A percentile compares a stretch with the other conserved stretches of the same genome.
Conservation (phyloP, 2,797 vertebrate genomes). For the Acestrorhynchus altus region DNA sequence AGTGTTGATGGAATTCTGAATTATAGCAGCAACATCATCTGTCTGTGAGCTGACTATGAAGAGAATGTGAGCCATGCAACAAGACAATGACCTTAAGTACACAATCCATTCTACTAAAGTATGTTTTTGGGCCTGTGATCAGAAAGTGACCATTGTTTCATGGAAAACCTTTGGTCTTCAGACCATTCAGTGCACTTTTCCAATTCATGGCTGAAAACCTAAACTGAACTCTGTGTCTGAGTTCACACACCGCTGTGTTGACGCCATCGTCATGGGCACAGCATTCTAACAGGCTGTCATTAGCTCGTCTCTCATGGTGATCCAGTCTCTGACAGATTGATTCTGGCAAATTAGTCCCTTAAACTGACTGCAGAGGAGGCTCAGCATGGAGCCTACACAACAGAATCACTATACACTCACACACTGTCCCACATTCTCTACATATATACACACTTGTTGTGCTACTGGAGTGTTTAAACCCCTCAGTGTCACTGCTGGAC, state of each 20-base stretch:
- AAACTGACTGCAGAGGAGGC: not conserved
- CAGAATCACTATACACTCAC: not conserved
- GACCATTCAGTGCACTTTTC: not conserved
- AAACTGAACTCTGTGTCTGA: not conserved
- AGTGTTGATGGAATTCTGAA: too few species aligned
- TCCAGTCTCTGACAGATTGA: conserved; percentile 21
- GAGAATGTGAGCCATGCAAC: too few species aligned
- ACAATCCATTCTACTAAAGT: too few species aligned
- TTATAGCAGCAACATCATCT: too few species aligned
- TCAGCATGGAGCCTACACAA: not conserved
- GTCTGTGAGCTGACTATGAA: too few species aligned
- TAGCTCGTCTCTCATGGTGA: not conserved
- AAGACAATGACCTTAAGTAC: too few species aligned
- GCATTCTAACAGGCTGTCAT: conserved; percentile 35
- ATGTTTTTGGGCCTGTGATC: too few species aligned
- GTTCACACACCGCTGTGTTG: conserved; percentile 6
- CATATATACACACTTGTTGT: too few species aligned
- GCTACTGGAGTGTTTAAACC: too few species aligned
- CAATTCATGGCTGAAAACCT: not conserved
- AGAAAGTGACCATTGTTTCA: too few species aligned
- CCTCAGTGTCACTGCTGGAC: too few species aligned
- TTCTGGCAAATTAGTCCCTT: not conserved
- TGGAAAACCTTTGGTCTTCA: too few species aligned
- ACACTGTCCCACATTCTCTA: not conserved
- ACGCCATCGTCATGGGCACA: not conserved